These are phyloP conservation scores for Arenaria interpres DNA, from an alignment of 2,113 vertebrate species.

Conservation along the genomic window DNA sequence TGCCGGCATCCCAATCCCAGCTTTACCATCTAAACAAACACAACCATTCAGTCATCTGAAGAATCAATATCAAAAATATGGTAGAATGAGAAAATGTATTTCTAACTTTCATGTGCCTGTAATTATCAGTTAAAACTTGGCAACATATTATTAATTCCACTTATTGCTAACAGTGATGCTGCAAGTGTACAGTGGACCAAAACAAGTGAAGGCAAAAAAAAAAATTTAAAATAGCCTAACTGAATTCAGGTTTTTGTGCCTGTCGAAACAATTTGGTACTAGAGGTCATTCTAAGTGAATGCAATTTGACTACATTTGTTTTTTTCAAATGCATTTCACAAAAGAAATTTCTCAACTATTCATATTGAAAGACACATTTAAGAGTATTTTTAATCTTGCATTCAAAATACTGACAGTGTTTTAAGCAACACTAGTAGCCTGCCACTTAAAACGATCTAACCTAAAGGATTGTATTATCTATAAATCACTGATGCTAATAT, in stretches of 20 bases:
- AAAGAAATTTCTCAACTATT: background rate
- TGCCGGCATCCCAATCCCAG: background rate
- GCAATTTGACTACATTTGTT: background rate
- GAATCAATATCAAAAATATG: background rate
- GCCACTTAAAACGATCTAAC: background rate
- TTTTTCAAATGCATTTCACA: background rate
- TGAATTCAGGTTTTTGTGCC: background rate
- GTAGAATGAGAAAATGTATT: background rate
- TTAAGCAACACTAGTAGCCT: background rate
- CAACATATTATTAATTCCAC: background rate
- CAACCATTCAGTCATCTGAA: background rate
- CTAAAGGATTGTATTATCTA: background rate
- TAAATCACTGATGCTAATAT: background rate
- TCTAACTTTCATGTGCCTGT: background rate
- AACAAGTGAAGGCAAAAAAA: background rate
- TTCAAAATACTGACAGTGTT: background rate
- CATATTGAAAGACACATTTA: background rate
- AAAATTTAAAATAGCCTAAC: too few relatives aligned
- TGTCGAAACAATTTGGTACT: background rate
- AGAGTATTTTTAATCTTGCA: background rate
- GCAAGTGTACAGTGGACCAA: background rate
- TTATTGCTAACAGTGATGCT: background rate
- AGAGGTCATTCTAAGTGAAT: background rate
- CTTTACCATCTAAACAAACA: background rate
- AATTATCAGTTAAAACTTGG: background rate